Percentiles rank a stretch among this genome's conserved stretches.
Conservation (phyloP, 2,888 invertebrate genomes). For the Muscina levida region DNA sequence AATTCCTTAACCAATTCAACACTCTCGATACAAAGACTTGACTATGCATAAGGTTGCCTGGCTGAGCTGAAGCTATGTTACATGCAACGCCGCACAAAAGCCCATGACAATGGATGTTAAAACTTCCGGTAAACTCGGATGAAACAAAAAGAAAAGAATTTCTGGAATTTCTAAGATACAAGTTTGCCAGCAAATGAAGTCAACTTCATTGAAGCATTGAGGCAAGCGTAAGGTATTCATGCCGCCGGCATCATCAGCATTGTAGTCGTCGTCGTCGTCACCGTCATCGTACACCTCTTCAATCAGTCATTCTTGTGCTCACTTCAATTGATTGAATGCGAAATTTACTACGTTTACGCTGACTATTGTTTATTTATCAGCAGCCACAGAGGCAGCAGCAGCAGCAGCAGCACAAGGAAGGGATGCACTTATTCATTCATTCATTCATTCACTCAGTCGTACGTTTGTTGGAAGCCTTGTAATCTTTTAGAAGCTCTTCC, state of each 20-base stretch:
- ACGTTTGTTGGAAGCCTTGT: constrained; percentile 38
- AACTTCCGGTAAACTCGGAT: constrained; percentile 61
- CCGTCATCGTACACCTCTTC: neutral
- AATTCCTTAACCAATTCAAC: constrained; percentile 42
- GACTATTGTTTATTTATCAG: too few species aligned
- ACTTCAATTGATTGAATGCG: neutral
- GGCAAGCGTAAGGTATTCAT: neutral
- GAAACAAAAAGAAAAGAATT: constrained; percentile 51
- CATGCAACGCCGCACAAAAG: constrained; percentile 26
- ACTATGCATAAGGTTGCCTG: constrained; percentile 31
- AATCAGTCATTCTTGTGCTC: constrained; percentile 15
- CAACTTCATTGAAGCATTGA: neutral
- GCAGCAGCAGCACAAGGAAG: neutral
- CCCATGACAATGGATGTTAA: constrained; percentile 44
- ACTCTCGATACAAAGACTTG: constrained; percentile 31
- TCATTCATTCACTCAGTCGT: too few species aligned
- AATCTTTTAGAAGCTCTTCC: constrained; percentile 64
- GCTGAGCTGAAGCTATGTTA: too few species aligned
- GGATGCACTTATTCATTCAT: neutral
- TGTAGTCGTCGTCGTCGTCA: neutral
- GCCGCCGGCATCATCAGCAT: neutral
- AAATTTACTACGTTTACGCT: neutral
- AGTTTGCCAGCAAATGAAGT: neutral
- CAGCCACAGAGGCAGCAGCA: neutral
- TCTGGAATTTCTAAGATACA: constrained; percentile 59